A percentile compares a stretch with the other conserved stretches of the same genome.
These are phyloP conservation scores for Verasper variegatus DNA, from an alignment of 2,113 vertebrate genomes.

Conservation along the genomic window DNA sequence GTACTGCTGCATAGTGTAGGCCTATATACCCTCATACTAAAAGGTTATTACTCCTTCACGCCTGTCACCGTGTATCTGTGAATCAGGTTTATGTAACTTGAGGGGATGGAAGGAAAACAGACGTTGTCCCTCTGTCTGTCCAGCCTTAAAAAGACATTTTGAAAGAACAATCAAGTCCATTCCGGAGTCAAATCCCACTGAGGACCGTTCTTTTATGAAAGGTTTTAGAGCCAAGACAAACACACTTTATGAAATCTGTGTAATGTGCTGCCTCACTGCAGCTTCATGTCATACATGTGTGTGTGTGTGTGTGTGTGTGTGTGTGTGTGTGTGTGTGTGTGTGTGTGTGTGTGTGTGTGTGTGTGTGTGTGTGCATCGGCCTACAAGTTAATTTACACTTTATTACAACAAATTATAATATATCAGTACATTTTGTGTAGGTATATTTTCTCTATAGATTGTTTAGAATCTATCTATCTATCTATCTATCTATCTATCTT, in stretches of 20 bases:
- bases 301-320: no score
- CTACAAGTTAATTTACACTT: background rate
- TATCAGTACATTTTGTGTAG: background rate
- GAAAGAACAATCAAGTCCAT: background rate
- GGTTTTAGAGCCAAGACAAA: conserved; percentile 28
- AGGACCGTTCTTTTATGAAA: background rate
- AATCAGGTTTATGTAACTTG: background rate
- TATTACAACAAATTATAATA: background rate
- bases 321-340: no score
- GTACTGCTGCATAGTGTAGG: background rate
- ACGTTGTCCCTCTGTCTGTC: background rate
- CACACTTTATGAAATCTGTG: conserved; percentile 38
- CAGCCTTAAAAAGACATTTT: background rate
- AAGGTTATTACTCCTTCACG: background rate
- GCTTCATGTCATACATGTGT: background rate
- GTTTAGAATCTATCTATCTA: background rate
- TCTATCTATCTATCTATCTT: background rate
- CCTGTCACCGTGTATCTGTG: background rate
- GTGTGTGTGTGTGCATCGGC: no score
- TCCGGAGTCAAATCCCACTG: background rate
- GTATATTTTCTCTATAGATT: background rate
- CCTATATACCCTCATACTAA: no score
- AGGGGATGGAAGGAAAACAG: background rate
- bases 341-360: no score
- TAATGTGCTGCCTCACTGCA: background rate